A percentile compares a stretch with the other conserved stretches of the same genome.
Conservation (phyloP, 2,113 vertebrate species). For the Callionymus lyra region DNA sequence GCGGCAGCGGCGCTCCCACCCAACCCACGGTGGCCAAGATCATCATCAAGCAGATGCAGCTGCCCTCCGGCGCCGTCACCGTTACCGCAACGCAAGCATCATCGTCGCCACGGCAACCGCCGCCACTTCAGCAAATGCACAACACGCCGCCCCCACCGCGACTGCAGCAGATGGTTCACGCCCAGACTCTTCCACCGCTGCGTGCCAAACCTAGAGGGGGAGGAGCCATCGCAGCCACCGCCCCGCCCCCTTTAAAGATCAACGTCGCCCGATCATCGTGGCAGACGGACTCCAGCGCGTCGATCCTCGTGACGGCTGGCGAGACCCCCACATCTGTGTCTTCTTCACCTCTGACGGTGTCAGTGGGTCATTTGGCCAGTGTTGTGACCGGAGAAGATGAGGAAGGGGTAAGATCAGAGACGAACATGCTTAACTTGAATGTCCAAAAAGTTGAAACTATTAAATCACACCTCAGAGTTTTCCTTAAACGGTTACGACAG, state of each 20-base stretch:
- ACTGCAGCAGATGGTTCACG: slow-evolving; percentile 68
- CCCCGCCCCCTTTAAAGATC: slow-evolving; percentile 50
- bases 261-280: slow-evolving; percentile 63
- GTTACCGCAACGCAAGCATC: slow-evolving; percentile 62
- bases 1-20: slow-evolving; percentile 36
- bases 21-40: slow-evolving; percentile 73
- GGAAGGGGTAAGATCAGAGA: slow-evolving; percentile 48
- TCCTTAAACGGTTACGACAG: background rate
- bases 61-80: slow-evolving; percentile 67
- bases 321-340: slow-evolving; percentile 42
- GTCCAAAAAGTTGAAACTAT: too few species aligned
- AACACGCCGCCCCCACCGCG: slow-evolving; percentile 66
- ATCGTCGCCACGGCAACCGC: slow-evolving; percentile 75
- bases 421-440: too few species aligned
- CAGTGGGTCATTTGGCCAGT: slow-evolving; percentile 51
- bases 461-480: background rate
- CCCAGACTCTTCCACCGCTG: slow-evolving; percentile 61
- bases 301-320: slow-evolving; percentile 35
- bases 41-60: slow-evolving; percentile 75
- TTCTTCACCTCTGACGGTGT: slow-evolving; percentile 23
- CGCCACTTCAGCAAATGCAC: slow-evolving; percentile 78
- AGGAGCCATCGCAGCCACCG: slow-evolving; percentile 14
- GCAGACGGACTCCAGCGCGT: slow-evolving; percentile 46
- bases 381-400: slow-evolving; percentile 35
- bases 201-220: slow-evolving; percentile 64